Conservation (phyloP, 2,797 vertebrate genomes). For the Craterocephalus amniculus region DNA sequence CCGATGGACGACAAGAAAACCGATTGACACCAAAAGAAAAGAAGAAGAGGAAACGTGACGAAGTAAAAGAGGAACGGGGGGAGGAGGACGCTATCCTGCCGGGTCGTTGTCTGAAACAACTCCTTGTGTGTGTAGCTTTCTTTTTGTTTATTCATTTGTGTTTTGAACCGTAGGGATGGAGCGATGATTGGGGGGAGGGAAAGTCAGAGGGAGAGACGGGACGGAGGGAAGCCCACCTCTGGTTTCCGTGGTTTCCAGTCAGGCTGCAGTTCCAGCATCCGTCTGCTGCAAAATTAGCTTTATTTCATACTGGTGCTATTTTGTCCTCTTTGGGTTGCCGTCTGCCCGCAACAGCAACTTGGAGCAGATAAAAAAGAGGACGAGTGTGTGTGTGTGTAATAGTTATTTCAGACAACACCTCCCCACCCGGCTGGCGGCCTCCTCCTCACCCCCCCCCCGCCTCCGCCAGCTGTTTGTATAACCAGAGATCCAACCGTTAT, state of each 20-base stretch:
- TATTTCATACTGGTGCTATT: slow-evolving; percentile 82
- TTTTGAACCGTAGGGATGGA: slow-evolving; percentile 40
- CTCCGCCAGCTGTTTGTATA: slow-evolving; percentile 11
- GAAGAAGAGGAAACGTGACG: slow-evolving; percentile 30
- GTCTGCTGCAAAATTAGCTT: slow-evolving; percentile 75
- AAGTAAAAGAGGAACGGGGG: slow-evolving; percentile 32
- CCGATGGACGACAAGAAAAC: slow-evolving; percentile 44
- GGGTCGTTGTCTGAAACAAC: slow-evolving; percentile 69
- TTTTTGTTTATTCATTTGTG: slow-evolving; percentile 45
- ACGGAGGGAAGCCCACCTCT: slow-evolving; percentile 54
- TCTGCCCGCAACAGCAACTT: slow-evolving; percentile 51
- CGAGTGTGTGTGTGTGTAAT: not conserved
- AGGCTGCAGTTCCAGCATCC: not conserved
- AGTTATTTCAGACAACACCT: slow-evolving; percentile 67
- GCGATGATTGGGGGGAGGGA: slow-evolving; percentile 38
- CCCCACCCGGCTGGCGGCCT: slow-evolving; percentile 7
- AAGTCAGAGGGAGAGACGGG: slow-evolving; percentile 22
- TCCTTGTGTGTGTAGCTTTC: slow-evolving; percentile 39
- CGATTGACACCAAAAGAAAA: slow-evolving; percentile 55
- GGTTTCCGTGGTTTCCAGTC: slow-evolving; percentile 37
- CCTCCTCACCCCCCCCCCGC: slow-evolving; percentile 31
- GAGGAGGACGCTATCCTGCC: slow-evolving; percentile 16
- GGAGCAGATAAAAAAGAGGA: slow-evolving; percentile 40
- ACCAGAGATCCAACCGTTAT: slow-evolving; percentile 30
- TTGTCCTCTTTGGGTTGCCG: slow-evolving; percentile 60